Base-by-base conservation (phyloP, 2,113 vertebrate species). In the Donacobius atricapilla region DNA sequence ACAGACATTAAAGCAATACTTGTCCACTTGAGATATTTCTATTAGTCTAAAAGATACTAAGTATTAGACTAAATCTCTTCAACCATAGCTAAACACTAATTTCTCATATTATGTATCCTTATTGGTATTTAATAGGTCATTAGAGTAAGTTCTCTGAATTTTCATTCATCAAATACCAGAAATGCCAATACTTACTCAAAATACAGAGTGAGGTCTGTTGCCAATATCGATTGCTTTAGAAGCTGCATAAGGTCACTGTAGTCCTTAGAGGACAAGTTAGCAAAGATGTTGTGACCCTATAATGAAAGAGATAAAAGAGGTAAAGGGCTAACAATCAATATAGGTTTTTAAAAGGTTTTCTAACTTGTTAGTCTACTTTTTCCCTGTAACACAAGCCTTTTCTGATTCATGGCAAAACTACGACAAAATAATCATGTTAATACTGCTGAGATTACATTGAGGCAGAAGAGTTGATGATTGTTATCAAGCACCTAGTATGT, bases 241-340 rank as follows among this genome's bases (percentile, higher is more conserved):
- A 99, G 99, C 98, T 99, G 99, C 99, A 99, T 99, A 96, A 99
- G 99, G 98, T 99, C 98, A 80, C 99, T 98, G 94, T 99, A 99
- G 95, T 99, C 99, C 97, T 98, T 98, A 94, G 99, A 99, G 87
- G 99, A 99, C 96, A 99, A 98, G 97, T 99, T 99, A 97, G 99
- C 98, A 98, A 99, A 99, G 98, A 99, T 99, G 97, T 99, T 99
- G 98, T 99, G 99, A 93, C 99, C 99, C 99, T 99, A 94, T 87
- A 98, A 98, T 83, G 96, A 96, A 97, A 98, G 96, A 97, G 94
- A 96, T 91, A 97, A 88, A 97, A 93, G 97, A 96, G 93, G 95
- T 96, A 96, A 97, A 96, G 56, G 92, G 50, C 93, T 94, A 86
- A 77, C 37, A 93, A 96, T 97, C 94, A 95, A 94, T 92, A 85